These are phyloP conservation scores for Epinotia ramella DNA, from an alignment of 2,888 invertebrate genomes.

Conservation along the genomic window DNA sequence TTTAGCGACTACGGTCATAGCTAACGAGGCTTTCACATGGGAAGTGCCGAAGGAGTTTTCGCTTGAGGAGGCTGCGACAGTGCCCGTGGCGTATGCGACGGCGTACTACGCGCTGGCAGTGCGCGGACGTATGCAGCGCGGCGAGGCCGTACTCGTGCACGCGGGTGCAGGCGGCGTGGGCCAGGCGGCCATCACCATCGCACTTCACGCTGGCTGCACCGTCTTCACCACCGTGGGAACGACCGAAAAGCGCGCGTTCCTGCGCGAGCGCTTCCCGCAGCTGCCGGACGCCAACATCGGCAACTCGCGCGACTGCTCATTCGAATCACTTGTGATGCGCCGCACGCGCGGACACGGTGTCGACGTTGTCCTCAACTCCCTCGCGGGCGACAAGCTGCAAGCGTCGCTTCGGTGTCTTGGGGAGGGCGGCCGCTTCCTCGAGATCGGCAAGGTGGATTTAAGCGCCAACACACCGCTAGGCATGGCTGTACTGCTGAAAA, in stretches of 20 bases:
- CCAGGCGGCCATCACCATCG: slow-evolving; percentile 95
- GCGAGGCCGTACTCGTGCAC: slow-evolving; percentile 92
- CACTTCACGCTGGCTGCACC: slow-evolving; percentile 91
- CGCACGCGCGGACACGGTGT: no score
- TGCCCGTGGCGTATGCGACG: slow-evolving; percentile 90
- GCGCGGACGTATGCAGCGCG: slow-evolving; percentile 86
- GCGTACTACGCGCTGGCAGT: no score
- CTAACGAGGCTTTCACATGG: slow-evolving; percentile 94
- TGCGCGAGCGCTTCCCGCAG: slow-evolving; percentile 92
- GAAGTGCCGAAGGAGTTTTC: slow-evolving; percentile 94
- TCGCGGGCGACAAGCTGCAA: slow-evolving; percentile 94
- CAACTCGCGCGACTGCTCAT: slow-evolving; percentile 85
- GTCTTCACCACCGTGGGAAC: slow-evolving; percentile 96
- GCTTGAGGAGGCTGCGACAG: slow-evolving; percentile 93
- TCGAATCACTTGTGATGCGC: no score
- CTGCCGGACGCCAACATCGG: slow-evolving; percentile 93
- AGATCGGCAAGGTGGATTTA: slow-evolving; percentile 90
- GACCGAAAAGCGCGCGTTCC: slow-evolving; percentile 93
- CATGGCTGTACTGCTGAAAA: slow-evolving; percentile 96
- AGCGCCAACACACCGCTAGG: slow-evolving; percentile 95
- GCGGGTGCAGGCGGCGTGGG: slow-evolving; percentile 95
- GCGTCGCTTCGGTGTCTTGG: slow-evolving; percentile 97
- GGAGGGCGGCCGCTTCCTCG: slow-evolving; percentile 92
- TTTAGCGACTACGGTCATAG: slow-evolving; percentile 94
- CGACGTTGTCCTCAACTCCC: no score